Conservation (phyloP, 1,140 invertebrate genomes). For the Drosophila orena region DNA sequence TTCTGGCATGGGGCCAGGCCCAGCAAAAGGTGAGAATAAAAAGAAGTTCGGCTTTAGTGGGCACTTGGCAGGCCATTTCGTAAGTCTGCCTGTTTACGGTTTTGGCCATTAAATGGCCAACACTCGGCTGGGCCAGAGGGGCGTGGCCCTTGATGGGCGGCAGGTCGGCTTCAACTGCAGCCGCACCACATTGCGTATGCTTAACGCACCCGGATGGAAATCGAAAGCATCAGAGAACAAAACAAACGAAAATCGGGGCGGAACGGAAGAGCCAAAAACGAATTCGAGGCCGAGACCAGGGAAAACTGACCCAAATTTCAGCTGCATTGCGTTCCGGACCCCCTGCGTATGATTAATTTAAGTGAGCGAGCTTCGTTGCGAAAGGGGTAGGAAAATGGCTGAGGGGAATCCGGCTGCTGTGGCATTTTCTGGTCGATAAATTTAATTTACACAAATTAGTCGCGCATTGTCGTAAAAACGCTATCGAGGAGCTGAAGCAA, state of each 20-base stretch:
- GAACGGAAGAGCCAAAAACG: slow-evolving; percentile 11
- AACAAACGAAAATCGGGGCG: slow-evolving; percentile 12
- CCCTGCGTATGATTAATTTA: slow-evolving; percentile 80
- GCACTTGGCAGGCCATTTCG: slow-evolving; percentile 56
- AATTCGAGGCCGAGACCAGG: slow-evolving; percentile 31
- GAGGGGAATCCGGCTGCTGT: slow-evolving; percentile 55
- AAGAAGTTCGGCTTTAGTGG: slow-evolving; percentile 44
- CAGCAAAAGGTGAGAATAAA: slow-evolving; percentile 34
- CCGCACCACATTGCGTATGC: slow-evolving; percentile 69
- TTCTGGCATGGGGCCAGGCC: slow-evolving; percentile 21
- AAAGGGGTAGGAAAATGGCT: slow-evolving; percentile 5
- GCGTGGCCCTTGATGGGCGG: slow-evolving; percentile 34
- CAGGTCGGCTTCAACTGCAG: slow-evolving; percentile 39
- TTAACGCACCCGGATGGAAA: slow-evolving; percentile 67
- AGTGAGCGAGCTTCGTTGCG: slow-evolving; percentile 17
- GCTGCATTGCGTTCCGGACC: slow-evolving; percentile 39
- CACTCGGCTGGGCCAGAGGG: not conserved
- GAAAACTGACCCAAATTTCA: slow-evolving; percentile 56
- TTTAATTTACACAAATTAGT: slow-evolving; percentile 83
- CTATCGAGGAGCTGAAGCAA: slow-evolving; percentile 50
- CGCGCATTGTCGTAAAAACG: slow-evolving; percentile 80
- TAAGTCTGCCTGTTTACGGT: slow-evolving; percentile 50
- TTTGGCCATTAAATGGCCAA: slow-evolving; percentile 40
- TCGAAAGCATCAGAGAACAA: slow-evolving; percentile 21
- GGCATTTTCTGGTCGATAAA: slow-evolving; percentile 82